Evolutionary conservation across 1,140 invertebrate genomes (phyloP).

Genomic region (Centruroides sculpturatus): DNA sequence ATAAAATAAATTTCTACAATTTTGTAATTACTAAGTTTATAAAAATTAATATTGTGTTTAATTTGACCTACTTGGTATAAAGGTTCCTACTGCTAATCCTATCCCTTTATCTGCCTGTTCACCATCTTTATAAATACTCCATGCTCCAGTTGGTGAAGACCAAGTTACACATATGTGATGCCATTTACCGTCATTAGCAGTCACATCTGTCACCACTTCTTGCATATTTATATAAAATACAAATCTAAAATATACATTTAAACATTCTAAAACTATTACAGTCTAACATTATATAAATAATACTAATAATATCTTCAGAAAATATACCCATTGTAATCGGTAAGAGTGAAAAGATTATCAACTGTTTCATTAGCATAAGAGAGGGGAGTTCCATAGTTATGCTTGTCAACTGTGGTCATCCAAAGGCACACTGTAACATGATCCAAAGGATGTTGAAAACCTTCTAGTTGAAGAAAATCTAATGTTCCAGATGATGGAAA

Average conservation of each 20-base stretch:
- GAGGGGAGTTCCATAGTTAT: slow-evolving; percentile 54
- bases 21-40: too few species aligned
- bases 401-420: slow-evolving; percentile 43
- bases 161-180: slow-evolving; percentile 51
- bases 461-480: slow-evolving; percentile 36
- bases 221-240: slow-evolving; percentile 50
- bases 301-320: slow-evolving; percentile 11
- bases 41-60: too few species aligned
- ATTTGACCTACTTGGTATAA: slow-evolving; percentile 30
- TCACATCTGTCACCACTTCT: slow-evolving; percentile 44
- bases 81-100: slow-evolving; percentile 31
- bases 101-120: slow-evolving; percentile 34
- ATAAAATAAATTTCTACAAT: too few species aligned
- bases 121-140: slow-evolving; percentile 45
- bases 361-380: slow-evolving; percentile 44
- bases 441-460: slow-evolving; percentile 21
- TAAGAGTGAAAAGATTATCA: slow-evolving; percentile 51
- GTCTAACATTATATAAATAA: too few species aligned
- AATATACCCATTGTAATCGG: slow-evolving; percentile 49
- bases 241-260: slow-evolving; percentile 32
- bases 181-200: slow-evolving; percentile 49
- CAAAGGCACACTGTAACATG: slow-evolving; percentile 48
- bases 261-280: not conserved
- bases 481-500: slow-evolving; percentile 38
- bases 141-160: slow-evolving; percentile 39